phyloP scores from a whole-genome alignment of 2,113 vertebrate genomes.

The Hydrochoerus hydrochaeris region DNA sequence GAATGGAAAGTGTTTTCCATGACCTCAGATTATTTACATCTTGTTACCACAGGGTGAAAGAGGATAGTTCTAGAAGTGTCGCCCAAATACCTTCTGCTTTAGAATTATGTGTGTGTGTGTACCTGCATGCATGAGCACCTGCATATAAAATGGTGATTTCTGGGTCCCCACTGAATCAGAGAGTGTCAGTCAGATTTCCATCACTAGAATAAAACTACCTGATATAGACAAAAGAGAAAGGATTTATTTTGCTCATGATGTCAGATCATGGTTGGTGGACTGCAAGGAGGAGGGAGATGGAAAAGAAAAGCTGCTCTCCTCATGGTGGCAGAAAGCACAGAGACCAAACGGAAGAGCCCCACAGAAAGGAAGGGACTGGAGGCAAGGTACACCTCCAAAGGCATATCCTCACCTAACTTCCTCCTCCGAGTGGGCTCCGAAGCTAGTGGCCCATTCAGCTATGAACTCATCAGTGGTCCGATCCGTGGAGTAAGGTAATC shows the following conservation, averaged over 20 bases:
- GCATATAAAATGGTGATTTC: not conserved
- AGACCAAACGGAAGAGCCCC: not conserved
- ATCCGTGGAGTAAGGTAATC: rapidly evolving
- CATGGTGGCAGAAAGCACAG: not conserved
- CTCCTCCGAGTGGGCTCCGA: not conserved
- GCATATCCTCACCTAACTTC: not conserved
- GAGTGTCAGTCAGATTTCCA: not conserved
- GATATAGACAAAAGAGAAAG: not conserved
- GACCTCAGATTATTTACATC: not conserved
- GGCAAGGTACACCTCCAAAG: not conserved
- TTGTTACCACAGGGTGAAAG: not conserved
- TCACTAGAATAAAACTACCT: not conserved
- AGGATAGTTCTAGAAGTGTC: not conserved
- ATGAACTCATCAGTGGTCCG: not conserved
- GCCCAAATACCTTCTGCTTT: not conserved
- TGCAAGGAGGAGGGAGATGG: not conserved
- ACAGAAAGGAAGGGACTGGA: not conserved
- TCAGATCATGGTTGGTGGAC: not conserved
- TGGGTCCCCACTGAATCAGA: not conserved
- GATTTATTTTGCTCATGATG: not conserved
- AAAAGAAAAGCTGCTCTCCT: not conserved
- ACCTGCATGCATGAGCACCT: too few species aligned
- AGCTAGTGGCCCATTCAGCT: not conserved
- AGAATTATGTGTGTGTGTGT: not conserved
- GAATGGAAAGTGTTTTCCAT: not conserved